phyloP scores from a whole-genome alignment of 2,113 vertebrate species.

The Corydoras maculifer region DNA sequence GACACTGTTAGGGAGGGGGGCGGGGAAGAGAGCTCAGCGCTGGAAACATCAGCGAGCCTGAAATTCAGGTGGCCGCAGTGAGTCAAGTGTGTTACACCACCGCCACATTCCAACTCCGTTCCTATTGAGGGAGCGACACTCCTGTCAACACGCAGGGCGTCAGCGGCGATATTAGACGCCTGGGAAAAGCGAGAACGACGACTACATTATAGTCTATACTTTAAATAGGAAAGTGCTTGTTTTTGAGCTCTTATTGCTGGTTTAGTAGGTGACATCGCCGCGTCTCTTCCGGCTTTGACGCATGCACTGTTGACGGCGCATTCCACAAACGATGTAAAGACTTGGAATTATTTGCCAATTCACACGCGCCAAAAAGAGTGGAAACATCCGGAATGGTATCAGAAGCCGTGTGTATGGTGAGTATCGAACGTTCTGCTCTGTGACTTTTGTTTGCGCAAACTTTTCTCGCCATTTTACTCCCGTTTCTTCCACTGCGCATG shows the following conservation, averaged over 20 bases:
- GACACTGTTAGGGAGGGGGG: conserved; percentile 45
- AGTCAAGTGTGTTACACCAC: conserved; percentile 52
- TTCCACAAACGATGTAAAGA: not conserved
- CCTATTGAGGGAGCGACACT: conserved; percentile 12
- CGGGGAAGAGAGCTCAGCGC: conserved; percentile 63
- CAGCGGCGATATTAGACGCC: not conserved
- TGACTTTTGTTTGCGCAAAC: conserved; percentile 30
- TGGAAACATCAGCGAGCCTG: conserved; percentile 66
- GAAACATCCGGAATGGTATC: not conserved
- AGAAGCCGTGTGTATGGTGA: conserved; percentile 44
- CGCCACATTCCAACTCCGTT: conserved; percentile 37
- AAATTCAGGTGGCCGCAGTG: conserved; percentile 65
- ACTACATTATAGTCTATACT: not conserved
- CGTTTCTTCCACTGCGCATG: conserved; percentile 32
- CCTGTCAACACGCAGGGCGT: not conserved
- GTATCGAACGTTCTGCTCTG: conserved; percentile 14
- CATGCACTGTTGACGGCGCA: not conserved
- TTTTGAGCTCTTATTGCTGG: not conserved
- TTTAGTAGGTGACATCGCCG: not conserved
- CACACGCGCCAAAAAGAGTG: not conserved
- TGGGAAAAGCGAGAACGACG: not conserved
- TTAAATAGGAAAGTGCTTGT: conserved; percentile 2
- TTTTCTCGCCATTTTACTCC: conserved; percentile 41
- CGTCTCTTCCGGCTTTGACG: conserved; percentile 33
- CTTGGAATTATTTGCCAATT: not conserved